phyloP scores from a whole-genome alignment of 2,113 vertebrate species.

The Mus musculus region GRCm39 chr8:53899501-53900000 shows the following conservation, averaged over 20 bases:
- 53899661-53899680: background rate
- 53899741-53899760: conserved; percentile 49
- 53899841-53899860: conserved; percentile 73
- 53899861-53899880: conserved; percentile 66
- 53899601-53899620: conserved; percentile 49
- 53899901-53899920: conserved; percentile 69
- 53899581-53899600: conserved; percentile 56
- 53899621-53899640: background rate
- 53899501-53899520: conserved; percentile 63
- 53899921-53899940: conserved; percentile 75
- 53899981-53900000: conserved; percentile 79
- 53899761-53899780: conserved; percentile 31
- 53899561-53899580: conserved; percentile 26
- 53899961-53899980: conserved; percentile 83
- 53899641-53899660: background rate
- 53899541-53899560: conserved; percentile 72
- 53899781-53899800: conserved; percentile 64
- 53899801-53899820: conserved; percentile 1
- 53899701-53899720: background rate
- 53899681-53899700: background rate
- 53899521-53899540: conserved; percentile 60
- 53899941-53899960: conserved; percentile 82
- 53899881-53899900: conserved; percentile 67
- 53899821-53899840: conserved; percentile 46
- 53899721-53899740: conserved; percentile 52